Conservation (phyloP, 2,113 vertebrate genomes). For the Puffinus mauretanicus region DNA sequence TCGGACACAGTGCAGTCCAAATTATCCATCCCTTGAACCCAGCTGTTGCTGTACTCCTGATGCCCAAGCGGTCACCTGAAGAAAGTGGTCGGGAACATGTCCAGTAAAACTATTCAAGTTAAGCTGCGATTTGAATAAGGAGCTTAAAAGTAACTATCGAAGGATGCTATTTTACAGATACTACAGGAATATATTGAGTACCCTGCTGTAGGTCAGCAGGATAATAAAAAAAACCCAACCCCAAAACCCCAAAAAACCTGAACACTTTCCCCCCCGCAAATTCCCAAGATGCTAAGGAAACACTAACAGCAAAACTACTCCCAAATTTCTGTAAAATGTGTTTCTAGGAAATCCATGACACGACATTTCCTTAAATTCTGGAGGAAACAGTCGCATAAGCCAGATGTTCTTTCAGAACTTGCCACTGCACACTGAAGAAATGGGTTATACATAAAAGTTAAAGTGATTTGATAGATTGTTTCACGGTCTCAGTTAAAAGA, state of each 20-base stretch:
- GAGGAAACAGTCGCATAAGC: neutral
- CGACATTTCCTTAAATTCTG: neutral
- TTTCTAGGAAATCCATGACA: neutral
- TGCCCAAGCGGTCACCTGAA: neutral
- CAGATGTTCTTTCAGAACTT: neutral
- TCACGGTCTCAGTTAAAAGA: neutral
- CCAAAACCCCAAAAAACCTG: neutral
- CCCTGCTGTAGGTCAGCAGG: neutral
- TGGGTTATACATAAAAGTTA: neutral
- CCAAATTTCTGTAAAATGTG: neutral
- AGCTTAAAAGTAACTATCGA: neutral
- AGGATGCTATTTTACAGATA: neutral
- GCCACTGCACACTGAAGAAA: neutral
- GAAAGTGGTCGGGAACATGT: neutral
- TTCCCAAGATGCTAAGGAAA: neutral
- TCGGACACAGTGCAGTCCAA: neutral
- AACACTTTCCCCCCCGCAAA: neutral
- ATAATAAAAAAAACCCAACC: neutral
- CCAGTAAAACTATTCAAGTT: neutral
- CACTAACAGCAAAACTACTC: neutral
- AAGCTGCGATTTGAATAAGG: neutral
- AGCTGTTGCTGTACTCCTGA: neutral
- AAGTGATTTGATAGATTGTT: neutral
- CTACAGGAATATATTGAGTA: neutral
- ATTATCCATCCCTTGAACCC: neutral